Evolutionary conservation across 2,888 invertebrate species (phyloP).

Genomic region (Deilephila porcellus): DNA sequence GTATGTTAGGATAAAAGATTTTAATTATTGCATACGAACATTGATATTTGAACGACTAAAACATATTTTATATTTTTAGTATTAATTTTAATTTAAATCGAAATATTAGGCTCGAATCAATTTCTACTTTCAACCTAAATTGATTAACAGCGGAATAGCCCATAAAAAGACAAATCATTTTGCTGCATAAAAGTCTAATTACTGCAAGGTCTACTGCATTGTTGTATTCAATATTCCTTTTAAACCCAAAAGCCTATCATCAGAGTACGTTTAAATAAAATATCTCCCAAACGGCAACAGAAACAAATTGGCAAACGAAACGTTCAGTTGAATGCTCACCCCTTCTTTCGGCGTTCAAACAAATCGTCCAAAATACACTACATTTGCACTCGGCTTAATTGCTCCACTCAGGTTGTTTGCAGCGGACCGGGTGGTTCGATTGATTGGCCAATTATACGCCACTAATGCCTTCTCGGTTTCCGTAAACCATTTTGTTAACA

Average conservation of each 20-base stretch:
- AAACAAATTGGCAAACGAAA: slow-evolving; percentile 25
- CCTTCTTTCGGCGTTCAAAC: slow-evolving; percentile 38
- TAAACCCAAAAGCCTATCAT: background rate
- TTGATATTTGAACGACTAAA: no score
- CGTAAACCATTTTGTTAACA: slow-evolving; percentile 47
- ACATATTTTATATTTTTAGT: no score
- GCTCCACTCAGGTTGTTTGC: slow-evolving; percentile 59
- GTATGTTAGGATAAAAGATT: no score
- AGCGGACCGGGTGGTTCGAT: slow-evolving; percentile 59
- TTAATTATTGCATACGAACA: no score
- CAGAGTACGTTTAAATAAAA: background rate
- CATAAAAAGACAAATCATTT: no score
- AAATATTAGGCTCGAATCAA: no score
- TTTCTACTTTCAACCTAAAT: no score
- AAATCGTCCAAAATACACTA: slow-evolving; percentile 45
- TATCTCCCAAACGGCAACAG: background rate
- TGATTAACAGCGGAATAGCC: no score
- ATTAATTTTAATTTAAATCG: no score
- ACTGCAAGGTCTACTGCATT: background rate
- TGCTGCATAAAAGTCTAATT: no score
- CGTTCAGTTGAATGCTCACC: slow-evolving; percentile 28
- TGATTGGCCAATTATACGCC: slow-evolving; percentile 76
- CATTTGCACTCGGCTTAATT: slow-evolving; percentile 62
- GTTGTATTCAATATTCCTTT: background rate
- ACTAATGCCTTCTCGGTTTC: slow-evolving; percentile 52